Percentiles rank a stretch among this genome's conserved stretches.
phyloP scores from a whole-genome alignment of 2,888 invertebrate species.

The Strigamia transsilvanica region DNA sequence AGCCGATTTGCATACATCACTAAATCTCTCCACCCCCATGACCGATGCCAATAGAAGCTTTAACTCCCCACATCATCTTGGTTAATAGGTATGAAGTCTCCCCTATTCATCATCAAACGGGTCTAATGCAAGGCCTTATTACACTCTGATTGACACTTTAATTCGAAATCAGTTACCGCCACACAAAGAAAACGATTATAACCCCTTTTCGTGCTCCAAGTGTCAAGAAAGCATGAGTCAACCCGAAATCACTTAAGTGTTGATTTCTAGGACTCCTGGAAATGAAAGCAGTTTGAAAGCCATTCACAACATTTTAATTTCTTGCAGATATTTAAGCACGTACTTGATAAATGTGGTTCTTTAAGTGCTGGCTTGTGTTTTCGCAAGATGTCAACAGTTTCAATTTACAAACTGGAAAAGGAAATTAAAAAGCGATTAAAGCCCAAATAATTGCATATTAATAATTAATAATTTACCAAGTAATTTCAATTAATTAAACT shows the following conservation, averaged over 20 bases:
- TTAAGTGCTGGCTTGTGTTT: neutral
- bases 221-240: neutral
- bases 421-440: neutral
- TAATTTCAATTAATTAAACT: too few relatives aligned
- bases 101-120: conserved; percentile 44
- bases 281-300: neutral
- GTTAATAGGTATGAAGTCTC: conserved; percentile 28
- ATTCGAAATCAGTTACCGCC: conserved; percentile 27
- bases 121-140: conserved; percentile 37
- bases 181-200: conserved; percentile 1
- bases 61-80: conserved; percentile 22
- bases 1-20: conserved; percentile 45
- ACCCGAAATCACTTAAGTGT: neutral
- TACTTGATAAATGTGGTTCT: conserved; percentile 2
- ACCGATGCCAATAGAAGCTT: conserved; percentile 33
- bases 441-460: too few relatives aligned
- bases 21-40: conserved; percentile 37
- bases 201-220: neutral
- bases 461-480: too few relatives aligned
- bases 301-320: neutral
- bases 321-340: neutral
- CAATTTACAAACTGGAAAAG: neutral
- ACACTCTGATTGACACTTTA: conserved; percentile 44
- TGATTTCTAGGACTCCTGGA: neutral
- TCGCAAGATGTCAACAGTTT: neutral